Evolutionary conservation across 2,888 invertebrate genomes (phyloP).

Genomic region (Andrena bicolor): DNA sequence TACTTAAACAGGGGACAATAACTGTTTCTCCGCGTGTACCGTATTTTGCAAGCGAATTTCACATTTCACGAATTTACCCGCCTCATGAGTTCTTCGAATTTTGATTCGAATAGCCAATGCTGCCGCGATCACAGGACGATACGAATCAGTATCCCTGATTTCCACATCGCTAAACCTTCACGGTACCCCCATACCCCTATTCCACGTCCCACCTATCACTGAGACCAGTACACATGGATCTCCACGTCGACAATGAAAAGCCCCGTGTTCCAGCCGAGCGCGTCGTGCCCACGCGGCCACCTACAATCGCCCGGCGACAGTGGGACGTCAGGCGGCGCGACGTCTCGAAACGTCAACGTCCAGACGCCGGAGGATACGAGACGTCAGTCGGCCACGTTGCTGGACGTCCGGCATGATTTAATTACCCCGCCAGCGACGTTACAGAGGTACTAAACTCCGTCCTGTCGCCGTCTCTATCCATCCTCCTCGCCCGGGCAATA

Average conservation of each 20-base stretch:
- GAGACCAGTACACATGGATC: not conserved
- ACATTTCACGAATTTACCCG: not conserved
- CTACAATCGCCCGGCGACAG: conserved; percentile 52
- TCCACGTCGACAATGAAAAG: conserved; percentile 34
- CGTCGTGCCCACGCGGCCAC: conserved; percentile 62
- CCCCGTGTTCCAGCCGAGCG: conserved; percentile 7
- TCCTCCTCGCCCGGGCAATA: conserved; percentile 52
- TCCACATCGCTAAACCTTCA: no score
- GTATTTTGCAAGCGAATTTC: not conserved
- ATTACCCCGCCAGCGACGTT: conserved; percentile 71
- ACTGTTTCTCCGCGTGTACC: not conserved
- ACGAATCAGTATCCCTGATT: no score
- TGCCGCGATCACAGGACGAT: no score
- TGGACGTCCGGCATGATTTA: conserved; percentile 74
- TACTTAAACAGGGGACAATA: not conserved
- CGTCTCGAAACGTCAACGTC: conserved; percentile 43
- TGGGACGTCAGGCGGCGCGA: conserved; percentile 30
- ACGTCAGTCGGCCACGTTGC: conserved; percentile 50
- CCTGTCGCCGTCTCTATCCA: conserved; percentile 59
- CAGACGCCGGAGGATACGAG: conserved; percentile 53
- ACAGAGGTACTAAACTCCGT: conserved; percentile 59
- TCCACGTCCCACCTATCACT: not conserved
- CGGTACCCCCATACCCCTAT: not conserved
- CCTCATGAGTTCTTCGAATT: not conserved
- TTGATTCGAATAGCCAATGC: not conserved